These are phyloP conservation scores for Rhincodon typus DNA, from an alignment of 2,797 vertebrate species.

Conservation along the genomic window DNA sequence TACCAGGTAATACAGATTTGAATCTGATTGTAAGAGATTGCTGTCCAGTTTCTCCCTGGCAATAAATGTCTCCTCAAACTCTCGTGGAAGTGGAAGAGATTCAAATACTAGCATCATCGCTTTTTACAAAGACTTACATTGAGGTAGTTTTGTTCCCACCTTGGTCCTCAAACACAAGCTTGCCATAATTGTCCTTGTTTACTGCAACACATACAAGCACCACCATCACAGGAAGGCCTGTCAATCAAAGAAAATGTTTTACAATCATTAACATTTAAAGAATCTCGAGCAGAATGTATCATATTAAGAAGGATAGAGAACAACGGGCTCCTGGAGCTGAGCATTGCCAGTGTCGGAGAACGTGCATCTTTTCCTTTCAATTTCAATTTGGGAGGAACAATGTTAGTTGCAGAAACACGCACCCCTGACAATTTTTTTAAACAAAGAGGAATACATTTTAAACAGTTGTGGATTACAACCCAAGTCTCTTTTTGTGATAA, in stretches of 20 bases:
- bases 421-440: neutral
- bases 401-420: neutral
- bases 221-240: constrained; percentile 12
- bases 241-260: constrained; percentile 5
- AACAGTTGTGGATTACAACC: neutral
- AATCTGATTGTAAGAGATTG: neutral
- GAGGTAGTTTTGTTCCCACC: neutral
- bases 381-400: neutral
- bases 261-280: neutral
- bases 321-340: neutral
- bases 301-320: neutral
- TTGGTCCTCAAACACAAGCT: neutral
- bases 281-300: neutral
- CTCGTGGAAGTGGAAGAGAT: neutral
- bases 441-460: neutral
- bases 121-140: neutral
- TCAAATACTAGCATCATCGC: neutral
- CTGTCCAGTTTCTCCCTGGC: neutral
- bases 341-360: neutral
- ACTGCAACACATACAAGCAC: neutral
- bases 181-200: neutral
- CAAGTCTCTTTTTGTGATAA: neutral
- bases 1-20: neutral
- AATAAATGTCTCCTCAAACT: neutral
- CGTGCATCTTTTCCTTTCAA: neutral